These are phyloP conservation scores for Phytoseiulus persimilis DNA, from an alignment of 2,888 invertebrate genomes.

Conservation along the genomic window DNA sequence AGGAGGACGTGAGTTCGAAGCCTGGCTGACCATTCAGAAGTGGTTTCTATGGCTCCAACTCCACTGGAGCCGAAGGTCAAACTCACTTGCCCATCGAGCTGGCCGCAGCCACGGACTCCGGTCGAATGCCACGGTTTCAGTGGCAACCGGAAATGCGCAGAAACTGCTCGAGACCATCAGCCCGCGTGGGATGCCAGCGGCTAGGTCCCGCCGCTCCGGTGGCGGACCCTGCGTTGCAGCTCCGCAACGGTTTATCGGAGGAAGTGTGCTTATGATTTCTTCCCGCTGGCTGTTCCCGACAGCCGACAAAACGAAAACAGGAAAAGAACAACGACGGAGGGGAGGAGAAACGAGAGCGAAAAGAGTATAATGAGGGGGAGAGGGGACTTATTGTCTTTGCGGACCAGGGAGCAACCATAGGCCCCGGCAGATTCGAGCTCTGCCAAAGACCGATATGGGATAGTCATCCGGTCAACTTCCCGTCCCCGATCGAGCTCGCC, in stretches of 20 bases:
- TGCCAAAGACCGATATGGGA: background rate
- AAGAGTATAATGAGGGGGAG: background rate
- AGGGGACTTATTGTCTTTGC: background rate
- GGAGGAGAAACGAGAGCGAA: background rate
- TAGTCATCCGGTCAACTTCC: background rate
- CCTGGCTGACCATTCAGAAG: background rate
- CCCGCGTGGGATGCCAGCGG: too few species aligned
- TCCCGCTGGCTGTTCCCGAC: background rate
- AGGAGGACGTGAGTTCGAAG: background rate
- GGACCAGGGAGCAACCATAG: background rate
- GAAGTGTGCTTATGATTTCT: background rate
- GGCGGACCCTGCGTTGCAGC: background rate
- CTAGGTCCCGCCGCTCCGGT: too few species aligned
- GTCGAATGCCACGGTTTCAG: background rate
- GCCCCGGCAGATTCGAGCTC: background rate
- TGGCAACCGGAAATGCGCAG: background rate
- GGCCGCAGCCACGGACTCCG: too few species aligned
- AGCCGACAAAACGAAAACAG: background rate
- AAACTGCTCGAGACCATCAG: too few species aligned
- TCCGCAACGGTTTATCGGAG: background rate
- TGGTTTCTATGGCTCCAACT: background rate
- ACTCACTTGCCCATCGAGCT: background rate
- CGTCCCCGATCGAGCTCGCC: background rate
- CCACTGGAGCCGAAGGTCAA: background rate
- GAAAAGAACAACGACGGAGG: background rate